Base-by-base conservation (phyloP, 2,888 invertebrate genomes). In the Drosophila picticornis region DNA sequence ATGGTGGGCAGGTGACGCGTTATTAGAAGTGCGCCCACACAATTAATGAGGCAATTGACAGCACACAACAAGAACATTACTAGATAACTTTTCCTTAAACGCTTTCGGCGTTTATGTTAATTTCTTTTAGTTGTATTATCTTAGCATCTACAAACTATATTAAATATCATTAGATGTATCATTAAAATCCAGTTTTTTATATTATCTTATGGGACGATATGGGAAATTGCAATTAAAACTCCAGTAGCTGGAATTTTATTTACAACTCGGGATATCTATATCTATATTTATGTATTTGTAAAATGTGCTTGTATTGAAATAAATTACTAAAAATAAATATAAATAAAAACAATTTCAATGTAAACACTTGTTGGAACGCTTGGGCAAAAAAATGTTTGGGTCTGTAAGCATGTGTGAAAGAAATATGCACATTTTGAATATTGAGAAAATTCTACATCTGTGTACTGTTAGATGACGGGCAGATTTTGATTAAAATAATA, bases 1-100 rank as follows among this genome's bases (percentile, higher is more conserved):
- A 93, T 69, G 90, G 91, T 4, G 91, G 91, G 2, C 91, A 90
- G 59, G 90, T 93, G n/a, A 91, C 93, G n/a, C 92, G 93, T 56
- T 93, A 93, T 71, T 85, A 91, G 85, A 56, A 25, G 19, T 50
- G 36, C 36, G 38, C n/a, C 19, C 38, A n/a, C 19, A 57, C 16
- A 56, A 50, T 9, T 56, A 53, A 51, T 50, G 67, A 81, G 73
- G 67, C 81, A 79, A 67, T 69, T 70, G 40, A 53, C 51, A 62
- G 38, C 19, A 52, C 63, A 66, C 51, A 65, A 48, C 25, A 43
- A 64, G 59, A 50, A 62, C 59, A 64, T n/a, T 61, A 57, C 51
- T 53, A 56, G 63, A 78, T 70, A 22, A 64, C 46, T 59, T 71
- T 72, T 68, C 64, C 48, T 75, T 75, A 40, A 75, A 72, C 73